Evolutionary conservation across 2,113 vertebrate species (phyloP).

Genomic region (Entelurus aequoreus): DNA sequence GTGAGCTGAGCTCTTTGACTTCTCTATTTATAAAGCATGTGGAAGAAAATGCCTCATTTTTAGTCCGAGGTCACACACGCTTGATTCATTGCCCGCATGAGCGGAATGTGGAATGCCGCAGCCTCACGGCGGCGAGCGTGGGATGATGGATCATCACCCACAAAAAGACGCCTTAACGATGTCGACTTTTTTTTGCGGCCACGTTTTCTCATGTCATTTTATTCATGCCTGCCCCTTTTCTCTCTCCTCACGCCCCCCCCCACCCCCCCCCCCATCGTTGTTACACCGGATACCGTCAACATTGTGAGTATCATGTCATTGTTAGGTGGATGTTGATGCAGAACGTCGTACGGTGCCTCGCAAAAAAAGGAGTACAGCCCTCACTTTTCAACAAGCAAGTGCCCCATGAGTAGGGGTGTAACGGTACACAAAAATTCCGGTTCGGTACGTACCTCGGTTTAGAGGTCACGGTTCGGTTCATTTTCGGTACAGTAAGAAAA

Average conservation of each 20-base stretch:
- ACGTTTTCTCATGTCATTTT: constrained; percentile 2
- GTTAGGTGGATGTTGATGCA: not conserved
- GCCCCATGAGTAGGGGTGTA: no score
- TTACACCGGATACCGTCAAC: not conserved
- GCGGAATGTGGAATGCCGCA: constrained; percentile 29
- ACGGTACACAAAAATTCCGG: no score
- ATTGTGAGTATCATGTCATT: not conserved
- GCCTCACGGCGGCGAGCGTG: constrained; percentile 18
- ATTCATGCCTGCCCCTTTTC: constrained; percentile 3
- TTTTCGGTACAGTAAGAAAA: no score
- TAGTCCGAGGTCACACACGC: constrained; percentile 36
- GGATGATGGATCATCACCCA: constrained; percentile 7
- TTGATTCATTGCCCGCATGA: constrained; percentile 46
- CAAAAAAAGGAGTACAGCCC: no score
- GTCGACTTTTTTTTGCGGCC: constrained; percentile 5
- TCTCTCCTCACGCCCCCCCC: not conserved
- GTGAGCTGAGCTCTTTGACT: constrained; percentile 34
- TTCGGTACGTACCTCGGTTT: no score
- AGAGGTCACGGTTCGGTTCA: no score
- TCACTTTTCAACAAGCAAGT: no score
- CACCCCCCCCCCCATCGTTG: not conserved
- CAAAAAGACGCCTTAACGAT: constrained; percentile 7
- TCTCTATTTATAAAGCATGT: constrained; percentile 15
- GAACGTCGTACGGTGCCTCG: no score
- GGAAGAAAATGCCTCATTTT: constrained; percentile 37